Percentiles rank a stretch among this genome's conserved stretches.
Evolutionary conservation across 2,797 vertebrate species (phyloP).

Genomic region (Enteromius treurensis): DNA sequence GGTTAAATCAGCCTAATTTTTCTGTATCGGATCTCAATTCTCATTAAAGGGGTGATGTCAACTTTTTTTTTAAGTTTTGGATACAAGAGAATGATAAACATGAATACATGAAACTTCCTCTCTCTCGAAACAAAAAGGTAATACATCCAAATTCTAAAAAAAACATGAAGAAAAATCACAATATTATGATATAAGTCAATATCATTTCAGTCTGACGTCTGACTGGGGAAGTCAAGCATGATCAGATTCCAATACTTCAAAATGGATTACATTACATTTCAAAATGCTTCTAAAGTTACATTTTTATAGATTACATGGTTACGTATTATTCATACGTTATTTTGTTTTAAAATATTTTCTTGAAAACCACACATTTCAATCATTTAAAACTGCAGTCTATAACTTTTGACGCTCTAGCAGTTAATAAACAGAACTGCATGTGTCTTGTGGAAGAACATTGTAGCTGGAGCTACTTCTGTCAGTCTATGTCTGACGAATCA

Average conservation of each 20-base stretch:
- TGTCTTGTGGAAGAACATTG: too few species aligned
- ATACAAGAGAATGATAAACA: neutral
- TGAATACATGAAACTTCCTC: neutral
- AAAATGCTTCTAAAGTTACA: neutral
- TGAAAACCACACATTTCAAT: neutral
- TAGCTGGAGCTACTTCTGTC: too few species aligned
- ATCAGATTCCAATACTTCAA: neutral
- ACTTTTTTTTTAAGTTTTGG: neutral
- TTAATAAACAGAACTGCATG: too few species aligned
- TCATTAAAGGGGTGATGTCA: neutral
- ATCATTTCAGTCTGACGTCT: neutral
- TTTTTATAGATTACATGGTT: neutral
- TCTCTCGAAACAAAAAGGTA: neutral
- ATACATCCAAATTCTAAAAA: neutral
- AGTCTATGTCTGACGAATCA: too few species aligned
- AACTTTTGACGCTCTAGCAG: too few species aligned
- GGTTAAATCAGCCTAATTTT: conserved; percentile 13
- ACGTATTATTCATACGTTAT: neutral
- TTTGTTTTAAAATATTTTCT: neutral
- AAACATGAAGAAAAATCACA: neutral
- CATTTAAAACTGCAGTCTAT: neutral
- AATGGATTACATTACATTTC: neutral
- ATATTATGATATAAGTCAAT: neutral
- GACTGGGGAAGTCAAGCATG: neutral
- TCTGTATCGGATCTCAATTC: conserved; percentile 11